Evolutionary conservation across 2,113 vertebrate genomes (phyloP).

Genomic region (Petaurus breviceps): DNA sequence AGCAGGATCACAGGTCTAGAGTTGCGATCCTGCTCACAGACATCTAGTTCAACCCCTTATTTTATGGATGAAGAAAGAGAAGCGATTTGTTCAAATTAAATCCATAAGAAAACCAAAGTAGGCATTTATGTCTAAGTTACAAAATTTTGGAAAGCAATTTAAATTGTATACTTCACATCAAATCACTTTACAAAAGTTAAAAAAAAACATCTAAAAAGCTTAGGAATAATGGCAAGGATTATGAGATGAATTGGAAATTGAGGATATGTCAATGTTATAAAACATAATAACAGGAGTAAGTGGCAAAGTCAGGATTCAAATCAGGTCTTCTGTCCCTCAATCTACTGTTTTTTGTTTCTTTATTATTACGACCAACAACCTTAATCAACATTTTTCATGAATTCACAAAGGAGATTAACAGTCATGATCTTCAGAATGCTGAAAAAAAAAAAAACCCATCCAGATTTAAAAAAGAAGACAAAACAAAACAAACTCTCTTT

Average conservation of each 20-base stretch:
- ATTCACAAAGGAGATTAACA: neutral
- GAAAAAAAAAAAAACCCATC: neutral
- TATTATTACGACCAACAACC: neutral
- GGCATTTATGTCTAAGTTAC: neutral
- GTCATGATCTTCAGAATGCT: neutral
- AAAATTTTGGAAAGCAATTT: neutral
- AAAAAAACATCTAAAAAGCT: neutral
- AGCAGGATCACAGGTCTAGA: neutral
- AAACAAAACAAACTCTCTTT: neutral
- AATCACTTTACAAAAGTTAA: neutral
- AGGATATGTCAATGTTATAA: neutral
- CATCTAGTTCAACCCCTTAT: neutral
- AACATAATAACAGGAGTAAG: neutral
- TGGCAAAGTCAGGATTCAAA: neutral
- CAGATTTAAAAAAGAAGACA: neutral
- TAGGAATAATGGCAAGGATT: neutral
- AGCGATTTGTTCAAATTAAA: neutral
- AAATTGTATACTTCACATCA: neutral
- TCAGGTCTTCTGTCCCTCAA: neutral
- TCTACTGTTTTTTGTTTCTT: neutral
- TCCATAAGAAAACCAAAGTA: neutral
- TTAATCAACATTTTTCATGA: neutral
- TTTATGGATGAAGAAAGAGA: neutral
- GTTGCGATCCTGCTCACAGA: neutral
- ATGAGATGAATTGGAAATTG: neutral